Base-by-base conservation (phyloP, 2,888 invertebrate species). In the Rhagium mordax region DNA sequence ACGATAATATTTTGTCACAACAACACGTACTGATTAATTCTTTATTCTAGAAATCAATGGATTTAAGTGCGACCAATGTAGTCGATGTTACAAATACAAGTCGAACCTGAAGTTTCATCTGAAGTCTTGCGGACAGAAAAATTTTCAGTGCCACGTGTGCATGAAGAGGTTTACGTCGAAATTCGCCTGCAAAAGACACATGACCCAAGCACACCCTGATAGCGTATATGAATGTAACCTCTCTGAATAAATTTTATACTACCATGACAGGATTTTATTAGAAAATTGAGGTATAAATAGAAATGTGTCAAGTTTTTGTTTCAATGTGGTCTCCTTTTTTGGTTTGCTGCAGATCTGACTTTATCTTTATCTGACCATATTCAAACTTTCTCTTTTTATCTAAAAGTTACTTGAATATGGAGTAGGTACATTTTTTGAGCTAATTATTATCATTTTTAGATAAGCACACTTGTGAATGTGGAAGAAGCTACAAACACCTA, bases 61-160 rank as follows among this genome's bases (percentile, higher is more conserved):
- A 13, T 65, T 55, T 41, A 66, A 33, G 15, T 71, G 71, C 16
- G 41, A 66, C 3, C 48, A 47, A 20, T 81, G 81, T 55, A 74
- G 71, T 20, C 72, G 81, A 53, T 64, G 29, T 5, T 81, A 80
- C 48, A 81, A 81, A 65, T 80, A 81, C 66, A 79, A 79, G 48
- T 73, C 75, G 2, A 81, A 79, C 51, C 75, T 79, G 79, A 78
- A 60, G 1, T 79, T 76, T 49, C 81, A 81, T 57, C 72, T 76
- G 51, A 81, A 79, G 65, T 77, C 69, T 1, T 81, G 81, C 60
- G 81, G 81, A 3, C 70, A 78, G 33, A 79, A 79, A 48, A 67
- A 71, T 8, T 81, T 78, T 60, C 73, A 70, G 8, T 81, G 81
- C 53, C 27, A 60, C 7, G 16, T 57, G 10, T 81, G 81, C 24